Evolutionary conservation across 2,113 vertebrate species (phyloP).

Genomic region (Triplophysa tibetana): DNA sequence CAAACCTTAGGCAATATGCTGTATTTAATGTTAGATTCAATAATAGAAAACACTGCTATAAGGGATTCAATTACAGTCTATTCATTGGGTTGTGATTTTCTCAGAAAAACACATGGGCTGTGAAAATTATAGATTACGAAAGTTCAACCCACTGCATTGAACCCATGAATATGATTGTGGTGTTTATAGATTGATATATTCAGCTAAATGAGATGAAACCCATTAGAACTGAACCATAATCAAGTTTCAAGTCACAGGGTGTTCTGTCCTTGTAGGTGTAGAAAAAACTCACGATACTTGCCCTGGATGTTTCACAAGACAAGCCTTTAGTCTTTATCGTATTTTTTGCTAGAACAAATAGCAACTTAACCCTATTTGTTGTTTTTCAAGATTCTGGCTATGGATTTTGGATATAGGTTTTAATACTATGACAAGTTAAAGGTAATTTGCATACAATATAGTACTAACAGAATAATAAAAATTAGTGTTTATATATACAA

Average conservation of each 20-base stretch:
- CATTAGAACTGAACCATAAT: constrained; percentile 18
- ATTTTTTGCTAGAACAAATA: not conserved
- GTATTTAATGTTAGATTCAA: too few species aligned
- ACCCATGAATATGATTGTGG: too few species aligned
- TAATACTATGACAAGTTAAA: not conserved
- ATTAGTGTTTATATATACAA: too few species aligned
- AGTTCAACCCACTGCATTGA: too few species aligned
- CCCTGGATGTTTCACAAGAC: not conserved
- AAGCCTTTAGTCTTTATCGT: not conserved
- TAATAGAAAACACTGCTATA: too few species aligned
- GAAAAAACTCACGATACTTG: not conserved
- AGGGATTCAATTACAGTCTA: too few species aligned
- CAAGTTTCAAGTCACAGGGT: constrained; percentile 14
- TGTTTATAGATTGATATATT: not conserved
- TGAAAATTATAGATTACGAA: too few species aligned
- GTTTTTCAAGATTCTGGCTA: not conserved
- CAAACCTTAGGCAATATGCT: too few species aligned
- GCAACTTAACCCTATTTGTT: not conserved
- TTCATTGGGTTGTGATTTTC: too few species aligned
- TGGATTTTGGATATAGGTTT: not conserved
- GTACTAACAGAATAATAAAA: too few species aligned
- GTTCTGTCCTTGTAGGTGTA: not conserved
- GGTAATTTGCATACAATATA: not conserved
- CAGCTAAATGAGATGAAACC: not conserved
- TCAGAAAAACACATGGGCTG: too few species aligned